Conservation (phyloP, 2,797 vertebrate species). For the Capromys pilorides region DNA sequence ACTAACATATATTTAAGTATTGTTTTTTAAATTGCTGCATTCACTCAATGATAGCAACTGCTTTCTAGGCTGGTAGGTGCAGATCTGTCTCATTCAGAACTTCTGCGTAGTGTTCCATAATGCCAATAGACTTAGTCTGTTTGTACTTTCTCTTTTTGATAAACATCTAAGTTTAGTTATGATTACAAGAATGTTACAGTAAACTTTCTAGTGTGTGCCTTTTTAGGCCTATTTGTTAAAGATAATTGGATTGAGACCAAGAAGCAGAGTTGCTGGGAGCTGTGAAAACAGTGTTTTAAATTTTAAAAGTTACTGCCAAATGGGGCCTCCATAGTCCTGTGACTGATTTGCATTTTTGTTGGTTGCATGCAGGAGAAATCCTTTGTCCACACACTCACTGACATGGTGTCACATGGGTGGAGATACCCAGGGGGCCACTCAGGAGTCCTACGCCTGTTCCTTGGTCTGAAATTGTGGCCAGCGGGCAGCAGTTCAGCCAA, state of each 20-base stretch:
- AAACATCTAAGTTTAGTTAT: neutral
- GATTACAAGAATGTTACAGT: neutral
- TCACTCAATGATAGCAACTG: neutral
- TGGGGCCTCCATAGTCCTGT: neutral
- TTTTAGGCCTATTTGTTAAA: neutral
- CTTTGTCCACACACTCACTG: neutral
- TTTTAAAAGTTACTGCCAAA: conserved; percentile 24
- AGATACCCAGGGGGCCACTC: neutral
- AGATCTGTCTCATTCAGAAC: neutral
- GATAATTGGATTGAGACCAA: neutral
- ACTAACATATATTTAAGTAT: neutral
- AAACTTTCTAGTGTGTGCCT: neutral
- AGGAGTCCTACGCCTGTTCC: neutral
- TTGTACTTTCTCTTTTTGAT: neutral
- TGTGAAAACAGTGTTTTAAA: neutral
- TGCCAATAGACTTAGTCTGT: neutral
- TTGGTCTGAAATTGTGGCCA: neutral
- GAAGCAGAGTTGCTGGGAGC: neutral
- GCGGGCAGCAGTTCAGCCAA: neutral
- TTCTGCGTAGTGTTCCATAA: neutral
- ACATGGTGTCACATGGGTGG: neutral
- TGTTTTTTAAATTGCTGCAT: neutral
- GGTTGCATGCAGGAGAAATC: neutral
- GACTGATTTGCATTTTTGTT: neutral
- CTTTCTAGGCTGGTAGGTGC: neutral